A percentile compares a stretch with the other conserved stretches of the same genome.
These are phyloP conservation scores for Odontamblyopus lacepedii DNA, from an alignment of 2,797 vertebrate species.

Conservation along the genomic window DNA sequence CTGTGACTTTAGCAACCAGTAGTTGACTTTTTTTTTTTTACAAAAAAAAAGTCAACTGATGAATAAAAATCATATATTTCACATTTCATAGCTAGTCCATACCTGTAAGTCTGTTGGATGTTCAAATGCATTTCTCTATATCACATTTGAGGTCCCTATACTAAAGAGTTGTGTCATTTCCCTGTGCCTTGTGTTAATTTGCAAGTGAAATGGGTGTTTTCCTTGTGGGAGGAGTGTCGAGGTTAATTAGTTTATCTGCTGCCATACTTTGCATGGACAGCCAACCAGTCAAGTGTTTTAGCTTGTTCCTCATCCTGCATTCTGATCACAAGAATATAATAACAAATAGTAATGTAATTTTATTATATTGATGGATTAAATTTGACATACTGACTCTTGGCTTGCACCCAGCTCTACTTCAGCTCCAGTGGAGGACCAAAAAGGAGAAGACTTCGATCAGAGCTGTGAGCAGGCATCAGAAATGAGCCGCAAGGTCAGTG, in stretches of 20 bases:
- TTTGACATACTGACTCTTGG: conserved; percentile 41
- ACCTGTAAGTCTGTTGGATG: background rate
- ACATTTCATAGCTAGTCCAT: too few species aligned
- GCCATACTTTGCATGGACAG: conserved; percentile 65
- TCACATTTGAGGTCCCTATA: conserved; percentile 14
- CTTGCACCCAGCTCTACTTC: conserved; percentile 66
- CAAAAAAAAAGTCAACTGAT: background rate
- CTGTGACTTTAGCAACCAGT: background rate
- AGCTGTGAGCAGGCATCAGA: conserved; percentile 39
- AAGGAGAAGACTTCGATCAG: conserved; percentile 20
- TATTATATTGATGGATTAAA: conserved; percentile 11
- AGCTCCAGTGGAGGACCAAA: conserved; percentile 31
- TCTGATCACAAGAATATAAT: background rate
- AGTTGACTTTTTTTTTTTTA: background rate
- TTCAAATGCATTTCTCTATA: background rate
- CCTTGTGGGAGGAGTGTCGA: conserved; percentile 46
- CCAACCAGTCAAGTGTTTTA: conserved; percentile 37
- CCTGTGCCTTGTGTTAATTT: conserved; percentile 67
- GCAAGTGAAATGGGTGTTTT: conserved; percentile 73
- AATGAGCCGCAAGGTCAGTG: conserved; percentile 81
- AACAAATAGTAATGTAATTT: background rate
- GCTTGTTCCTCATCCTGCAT: conserved; percentile 38
- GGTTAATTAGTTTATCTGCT: conserved; percentile 26
- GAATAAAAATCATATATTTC: too few species aligned
- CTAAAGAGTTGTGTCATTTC: conserved; percentile 36